Evolutionary conservation across 2,113 vertebrate genomes (phyloP), one percentile per base, ranked within the genome.

Genomic region (Scortum barcoo): DNA sequence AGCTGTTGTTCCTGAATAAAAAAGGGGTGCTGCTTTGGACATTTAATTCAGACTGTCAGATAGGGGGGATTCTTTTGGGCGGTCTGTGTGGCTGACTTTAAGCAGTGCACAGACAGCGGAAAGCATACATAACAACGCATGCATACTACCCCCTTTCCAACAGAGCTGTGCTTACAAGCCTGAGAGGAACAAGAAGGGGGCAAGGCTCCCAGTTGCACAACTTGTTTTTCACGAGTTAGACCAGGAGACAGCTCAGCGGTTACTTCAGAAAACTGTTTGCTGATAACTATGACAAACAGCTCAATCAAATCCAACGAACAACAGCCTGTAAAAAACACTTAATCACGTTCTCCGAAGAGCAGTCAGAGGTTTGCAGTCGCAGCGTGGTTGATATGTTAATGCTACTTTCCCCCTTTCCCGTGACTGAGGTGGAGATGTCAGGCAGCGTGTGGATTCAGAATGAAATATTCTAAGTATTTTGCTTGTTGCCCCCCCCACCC

Each of bases 121-220:
- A 83, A 77, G 42, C 26, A 66, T 57, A 56, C 62, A 67, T 76
- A 87, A 61, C 69, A 69, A 53, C 24, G 53, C 70, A 72, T 50
- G 63, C 36, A 42, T 33, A 30, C 71, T 36, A 46, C 19, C 78
- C 65, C 60, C 72, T 50, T 74, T 78, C 75, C 80, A 79, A 84
- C 63, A 86, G 83, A 85, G 82, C 85, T 83, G 86, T 69, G 73
- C 90, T 93, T 83, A 88, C 81, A 91, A 83, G 91, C 78, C 88
- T 78, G 76, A 85, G 80, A 91, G 82, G 89, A 91, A 89, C 86
- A 74, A 77, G 85, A 62, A 88, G 89, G 89, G 88, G 92, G 87
- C 80, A 80, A 62, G 79, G 28, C 86, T 80, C 78, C 70, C 77
- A 83, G 86, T 93, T 92, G 90, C 92, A 92, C 93, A 93, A 95